These are phyloP conservation scores for Epinephelus coioides DNA, from an alignment of 2,797 vertebrate species.

Conservation along the genomic window DNA sequence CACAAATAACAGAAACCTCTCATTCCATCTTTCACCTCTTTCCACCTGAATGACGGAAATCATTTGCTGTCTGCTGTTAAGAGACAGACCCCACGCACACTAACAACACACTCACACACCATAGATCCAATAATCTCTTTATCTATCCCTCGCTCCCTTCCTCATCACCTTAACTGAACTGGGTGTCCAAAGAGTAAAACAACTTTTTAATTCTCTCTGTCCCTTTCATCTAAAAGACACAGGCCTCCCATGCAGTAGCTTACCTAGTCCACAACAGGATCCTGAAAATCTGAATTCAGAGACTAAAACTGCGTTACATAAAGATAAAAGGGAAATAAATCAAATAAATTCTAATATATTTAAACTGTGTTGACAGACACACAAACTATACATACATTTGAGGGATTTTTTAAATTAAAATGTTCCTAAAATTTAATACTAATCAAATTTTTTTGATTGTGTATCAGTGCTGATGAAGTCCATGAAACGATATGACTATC, in stretches of 20 bases:
- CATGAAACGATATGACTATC: too few relatives aligned
- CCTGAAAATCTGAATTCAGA: background rate
- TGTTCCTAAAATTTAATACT: too few relatives aligned
- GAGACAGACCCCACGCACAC: background rate
- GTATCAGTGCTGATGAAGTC: too few relatives aligned
- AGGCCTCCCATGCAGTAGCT: slow-evolving; percentile 5
- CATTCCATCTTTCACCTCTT: slow-evolving; percentile 34
- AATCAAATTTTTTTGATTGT: too few relatives aligned
- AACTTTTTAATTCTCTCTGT: background rate
- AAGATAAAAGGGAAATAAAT: background rate
- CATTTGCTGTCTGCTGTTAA: slow-evolving; percentile 15
- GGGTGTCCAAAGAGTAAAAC: background rate
- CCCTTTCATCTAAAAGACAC: slow-evolving; percentile 18
- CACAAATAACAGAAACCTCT: slow-evolving; percentile 52
- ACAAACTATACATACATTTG: background rate
- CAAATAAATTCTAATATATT: background rate
- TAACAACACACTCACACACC: background rate
- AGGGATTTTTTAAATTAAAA: background rate
- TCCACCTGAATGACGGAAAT: slow-evolving; percentile 42
- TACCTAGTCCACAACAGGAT: background rate
- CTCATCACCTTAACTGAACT: slow-evolving; percentile 40
- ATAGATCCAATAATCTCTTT: slow-evolving; percentile 41
- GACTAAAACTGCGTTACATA: background rate
- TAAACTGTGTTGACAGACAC: background rate
- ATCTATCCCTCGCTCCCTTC: slow-evolving; percentile 12